A percentile compares a stretch with the other conserved stretches of the same genome.
phyloP scores from a whole-genome alignment of 2,113 vertebrate genomes.

The Chaetura pelagica region DNA sequence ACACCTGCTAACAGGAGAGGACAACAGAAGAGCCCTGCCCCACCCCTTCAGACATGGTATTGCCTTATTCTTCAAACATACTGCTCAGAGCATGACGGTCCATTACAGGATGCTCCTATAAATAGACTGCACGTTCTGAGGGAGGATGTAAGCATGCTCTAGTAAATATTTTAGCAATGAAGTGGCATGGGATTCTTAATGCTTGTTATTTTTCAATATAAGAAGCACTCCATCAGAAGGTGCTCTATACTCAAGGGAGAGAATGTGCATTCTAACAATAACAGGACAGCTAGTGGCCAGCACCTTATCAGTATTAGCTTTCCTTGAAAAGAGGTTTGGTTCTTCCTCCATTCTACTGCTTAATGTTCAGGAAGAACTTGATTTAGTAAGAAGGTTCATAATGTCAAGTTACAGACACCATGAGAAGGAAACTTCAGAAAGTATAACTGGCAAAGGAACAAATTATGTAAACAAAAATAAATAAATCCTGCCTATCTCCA shows the following conservation, averaged over 20 bases:
- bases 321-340: slow-evolving; percentile 38
- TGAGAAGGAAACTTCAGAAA: not conserved
- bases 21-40: not conserved
- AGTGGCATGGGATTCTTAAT: slow-evolving; percentile 19
- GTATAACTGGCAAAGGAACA: not conserved
- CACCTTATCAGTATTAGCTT: slow-evolving; percentile 30
- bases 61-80: slow-evolving; percentile 29
- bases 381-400: slow-evolving; percentile 43
- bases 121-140: slow-evolving; percentile 1
- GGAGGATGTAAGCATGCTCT: slow-evolving; percentile 21
- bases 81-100: not conserved
- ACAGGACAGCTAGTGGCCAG: slow-evolving; percentile 8
- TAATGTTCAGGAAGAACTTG: slow-evolving; percentile 5
- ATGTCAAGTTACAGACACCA: slow-evolving; percentile 39
- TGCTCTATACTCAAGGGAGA: not conserved
- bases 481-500: not conserved
- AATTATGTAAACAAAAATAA: not conserved
- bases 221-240: slow-evolving; percentile 26
- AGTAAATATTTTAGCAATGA: slow-evolving; percentile 58
- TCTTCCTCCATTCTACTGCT: slow-evolving; percentile 8
- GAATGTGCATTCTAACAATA: slow-evolving; percentile 29
- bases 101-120: not conserved
- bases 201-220: slow-evolving; percentile 34
- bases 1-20: slow-evolving; percentile 22
- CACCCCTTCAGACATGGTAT: not conserved